Evolutionary conservation across 37 sponge, comb jelly and placozoan species (phyloP), one percentile per base, ranked within the genome.

Genomic region (Axinella damicornis): DNA sequence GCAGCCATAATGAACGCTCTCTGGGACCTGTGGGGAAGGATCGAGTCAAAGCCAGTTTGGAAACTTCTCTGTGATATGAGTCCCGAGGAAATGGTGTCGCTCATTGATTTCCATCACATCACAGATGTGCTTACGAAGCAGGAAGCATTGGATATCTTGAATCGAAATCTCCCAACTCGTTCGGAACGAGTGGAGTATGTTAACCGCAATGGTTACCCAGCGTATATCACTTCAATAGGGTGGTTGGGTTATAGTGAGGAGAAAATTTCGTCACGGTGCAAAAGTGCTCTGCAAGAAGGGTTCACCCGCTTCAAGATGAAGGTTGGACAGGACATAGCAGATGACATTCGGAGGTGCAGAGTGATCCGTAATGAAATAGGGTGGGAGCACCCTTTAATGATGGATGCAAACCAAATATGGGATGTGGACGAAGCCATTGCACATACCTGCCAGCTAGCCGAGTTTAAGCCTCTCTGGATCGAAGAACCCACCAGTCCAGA

Each of bases 401-500:
- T 88, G 85, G 88, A 87, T 71, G 95, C 91, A 19, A 90, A 88
- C 41, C 65, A 95, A 81, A 57, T 77, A 31, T 97, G 97, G 97
- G 97, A 89, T 24, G 92, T 94, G 21, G 41, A 69, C 22, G 80
- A 94, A 11, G 85, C 94, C 21, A 62, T 97, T 16, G 34, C 63
- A 15, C 65, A 89, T 71, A 97, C 94, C 94, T 77, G 64, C 34
- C 36, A 78, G 41, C 88, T 97, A 25, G 80, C 92, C 14, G 53
- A 83, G 61, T 92, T 72, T 71, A 89, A 94, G 59, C 93, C 93
- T 52, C 53, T 87, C 17, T 97, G 92, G 92, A 97, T 97, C 9
- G 97, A 97, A 63, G 97, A 97, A 73, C 97, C 97, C 0, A 97
- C 97, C 21, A 89, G 83, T 2, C 92, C 92, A 22, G 97, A 97